Evolutionary conservation across 2,888 invertebrate genomes (phyloP).

Genomic region (Chydorus sphaericus): DNA sequence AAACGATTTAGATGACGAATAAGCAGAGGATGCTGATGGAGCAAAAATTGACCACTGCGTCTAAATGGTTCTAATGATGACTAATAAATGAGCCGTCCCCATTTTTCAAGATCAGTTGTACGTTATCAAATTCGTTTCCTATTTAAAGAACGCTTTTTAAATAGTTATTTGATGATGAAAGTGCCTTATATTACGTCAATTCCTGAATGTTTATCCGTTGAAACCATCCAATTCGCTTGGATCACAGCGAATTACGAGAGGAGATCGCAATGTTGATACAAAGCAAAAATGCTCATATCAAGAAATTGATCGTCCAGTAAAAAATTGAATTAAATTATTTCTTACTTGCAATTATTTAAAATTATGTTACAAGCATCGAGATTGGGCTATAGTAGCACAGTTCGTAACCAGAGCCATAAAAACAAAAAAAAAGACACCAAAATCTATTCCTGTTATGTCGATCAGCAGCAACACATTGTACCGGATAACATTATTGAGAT

Average conservation of each 20-base stretch:
- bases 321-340: background rate
- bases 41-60: conserved; percentile 4
- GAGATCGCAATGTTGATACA: background rate
- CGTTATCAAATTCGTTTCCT: background rate
- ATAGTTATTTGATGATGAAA: background rate
- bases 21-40: background rate
- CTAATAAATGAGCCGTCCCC: background rate
- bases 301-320: background rate
- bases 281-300: background rate
- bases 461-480: too few species aligned
- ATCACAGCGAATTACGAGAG: background rate
- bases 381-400: background rate
- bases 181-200: background rate
- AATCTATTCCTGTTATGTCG: too few species aligned
- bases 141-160: background rate
- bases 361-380: conserved; percentile 1
- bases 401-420: background rate
- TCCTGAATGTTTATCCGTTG: background rate
- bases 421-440: too few species aligned
- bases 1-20: too few species aligned
- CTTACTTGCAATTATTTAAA: background rate
- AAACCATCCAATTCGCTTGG: background rate
- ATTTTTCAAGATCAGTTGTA: background rate
- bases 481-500: too few species aligned
- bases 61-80: background rate